Evolutionary conservation across 2,797 vertebrate genomes (phyloP).

Genomic region (Coregonus sp.): DNA sequence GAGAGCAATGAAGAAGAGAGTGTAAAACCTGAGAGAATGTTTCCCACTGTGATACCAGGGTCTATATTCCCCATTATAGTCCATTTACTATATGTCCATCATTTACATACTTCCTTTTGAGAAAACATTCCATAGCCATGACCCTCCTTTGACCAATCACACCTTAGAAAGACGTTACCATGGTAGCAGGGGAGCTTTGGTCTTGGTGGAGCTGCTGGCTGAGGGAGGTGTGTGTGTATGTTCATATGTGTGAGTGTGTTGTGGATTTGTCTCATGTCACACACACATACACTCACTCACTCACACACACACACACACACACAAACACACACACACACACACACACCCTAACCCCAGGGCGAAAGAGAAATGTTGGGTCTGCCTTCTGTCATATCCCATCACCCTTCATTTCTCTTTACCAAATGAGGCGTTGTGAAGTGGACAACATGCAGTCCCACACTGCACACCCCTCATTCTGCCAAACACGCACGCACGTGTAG

Average conservation of each 20-base stretch:
- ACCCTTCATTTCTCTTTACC: conserved; percentile 7
- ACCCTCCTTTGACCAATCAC: conserved; percentile 63
- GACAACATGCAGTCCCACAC: not conserved
- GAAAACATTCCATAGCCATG: conserved; percentile 39
- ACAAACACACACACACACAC: not conserved
- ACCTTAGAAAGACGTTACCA: conserved; percentile 68
- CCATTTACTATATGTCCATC: not conserved
- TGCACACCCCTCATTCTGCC: conserved; percentile 3
- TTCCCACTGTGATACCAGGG: too few relatives aligned
- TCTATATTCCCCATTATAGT: too few relatives aligned
- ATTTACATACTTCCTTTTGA: conserved; percentile 54
- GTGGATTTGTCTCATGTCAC: conserved; percentile 6
- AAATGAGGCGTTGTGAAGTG: conserved; percentile 6
- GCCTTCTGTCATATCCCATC: conserved; percentile 11
- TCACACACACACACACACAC: not conserved
- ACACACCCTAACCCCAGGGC: not conserved
- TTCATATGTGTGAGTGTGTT: conserved; percentile 4
- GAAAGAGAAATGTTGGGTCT: conserved; percentile 2
- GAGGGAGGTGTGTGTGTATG: conserved; percentile 31
- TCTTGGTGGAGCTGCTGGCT: conserved; percentile 40
- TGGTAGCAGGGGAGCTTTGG: conserved; percentile 51
- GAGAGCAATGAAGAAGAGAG: too few relatives aligned
- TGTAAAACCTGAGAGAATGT: too few relatives aligned
- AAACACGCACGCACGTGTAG: conserved; percentile 5
- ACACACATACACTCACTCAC: not conserved